A percentile compares a stretch with the other conserved stretches of the same genome.
These are phyloP conservation scores for Mesembrinibis cayennensis DNA, from an alignment of 2,113 vertebrate species.

Conservation along the genomic window DNA sequence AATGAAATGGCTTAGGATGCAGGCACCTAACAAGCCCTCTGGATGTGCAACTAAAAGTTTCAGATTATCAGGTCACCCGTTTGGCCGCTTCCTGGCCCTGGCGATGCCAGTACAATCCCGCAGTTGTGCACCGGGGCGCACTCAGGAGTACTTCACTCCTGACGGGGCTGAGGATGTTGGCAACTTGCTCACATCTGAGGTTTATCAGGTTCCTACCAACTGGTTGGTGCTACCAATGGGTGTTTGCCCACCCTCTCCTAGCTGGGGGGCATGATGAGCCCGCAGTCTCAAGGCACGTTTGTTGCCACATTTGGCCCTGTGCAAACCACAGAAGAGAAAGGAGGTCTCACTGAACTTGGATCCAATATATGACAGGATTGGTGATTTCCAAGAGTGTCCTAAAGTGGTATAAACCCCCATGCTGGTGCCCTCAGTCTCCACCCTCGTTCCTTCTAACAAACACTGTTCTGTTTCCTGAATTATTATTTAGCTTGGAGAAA, in stretches of 20 bases:
- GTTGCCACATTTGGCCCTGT: background rate
- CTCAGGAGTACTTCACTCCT: background rate
- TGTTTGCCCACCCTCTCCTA: background rate
- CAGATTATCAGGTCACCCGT: background rate
- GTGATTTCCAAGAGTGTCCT: background rate
- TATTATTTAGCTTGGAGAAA: background rate
- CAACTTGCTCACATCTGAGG: background rate
- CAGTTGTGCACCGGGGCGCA: accelerated
- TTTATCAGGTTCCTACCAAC: background rate
- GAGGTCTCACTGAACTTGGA: background rate
- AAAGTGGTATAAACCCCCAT: background rate
- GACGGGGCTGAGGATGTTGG: background rate
- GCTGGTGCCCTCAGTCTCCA: background rate
- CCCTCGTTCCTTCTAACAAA: background rate
- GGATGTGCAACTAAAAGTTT: background rate
- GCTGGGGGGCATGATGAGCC: background rate
- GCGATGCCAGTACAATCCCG: background rate
- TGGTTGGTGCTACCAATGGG: accelerated
- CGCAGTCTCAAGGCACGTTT: background rate
- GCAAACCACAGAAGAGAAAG: background rate
- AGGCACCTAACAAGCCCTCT: background rate
- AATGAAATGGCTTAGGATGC: background rate
- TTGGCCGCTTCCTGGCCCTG: background rate
- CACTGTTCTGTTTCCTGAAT: background rate
- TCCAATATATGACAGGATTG: background rate